These are phyloP conservation scores for Seison nebaliae DNA, from an alignment of 1,140 invertebrate species.

Conservation along the genomic window DNA sequence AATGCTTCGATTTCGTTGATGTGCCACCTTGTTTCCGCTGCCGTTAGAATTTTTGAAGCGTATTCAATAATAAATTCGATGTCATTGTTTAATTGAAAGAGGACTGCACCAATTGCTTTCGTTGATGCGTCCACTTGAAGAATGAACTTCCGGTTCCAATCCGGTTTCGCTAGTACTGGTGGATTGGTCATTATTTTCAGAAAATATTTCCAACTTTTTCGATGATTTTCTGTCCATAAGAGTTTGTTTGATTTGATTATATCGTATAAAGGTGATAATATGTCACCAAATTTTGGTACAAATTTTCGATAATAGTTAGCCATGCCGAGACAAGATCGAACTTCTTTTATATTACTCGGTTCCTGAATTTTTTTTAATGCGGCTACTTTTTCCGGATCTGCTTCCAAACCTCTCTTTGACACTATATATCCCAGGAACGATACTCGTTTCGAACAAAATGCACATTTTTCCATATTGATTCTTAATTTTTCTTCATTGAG, in stretches of 20 bases:
- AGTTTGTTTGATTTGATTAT: too few species aligned
- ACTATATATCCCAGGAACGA: conserved; percentile 23
- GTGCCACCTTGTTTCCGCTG: too few species aligned
- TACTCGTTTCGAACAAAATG: conserved; percentile 21
- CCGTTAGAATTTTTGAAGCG: too few species aligned
- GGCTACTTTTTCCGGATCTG: conserved; percentile 17
- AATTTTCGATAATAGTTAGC: conserved; percentile 18
- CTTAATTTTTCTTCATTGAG: conserved; percentile 22
- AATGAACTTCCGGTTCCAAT: background rate
- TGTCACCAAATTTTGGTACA: conserved; percentile 15
- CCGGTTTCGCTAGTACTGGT: too few species aligned
- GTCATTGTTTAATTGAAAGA: background rate
- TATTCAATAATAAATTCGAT: too few species aligned
- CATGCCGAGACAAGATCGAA: conserved; percentile 19
- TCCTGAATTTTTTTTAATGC: conserved; percentile 16
- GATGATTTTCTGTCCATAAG: too few species aligned
- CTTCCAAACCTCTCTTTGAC: conserved; percentile 11
- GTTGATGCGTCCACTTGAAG: conserved; percentile 1
- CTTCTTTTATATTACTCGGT: conserved; percentile 16
- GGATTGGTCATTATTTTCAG: too few species aligned
- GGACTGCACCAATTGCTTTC: conserved; percentile 3
- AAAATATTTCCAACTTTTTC: too few species aligned
- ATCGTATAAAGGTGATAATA: conserved; percentile 15
- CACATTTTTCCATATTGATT: conserved; percentile 24
- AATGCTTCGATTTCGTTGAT: too few species aligned